A percentile compares a stretch with the other conserved stretches of the same genome.
Evolutionary conservation across 2,113 vertebrate species (phyloP).

Genomic region (Recurvirostra avosetta): DNA sequence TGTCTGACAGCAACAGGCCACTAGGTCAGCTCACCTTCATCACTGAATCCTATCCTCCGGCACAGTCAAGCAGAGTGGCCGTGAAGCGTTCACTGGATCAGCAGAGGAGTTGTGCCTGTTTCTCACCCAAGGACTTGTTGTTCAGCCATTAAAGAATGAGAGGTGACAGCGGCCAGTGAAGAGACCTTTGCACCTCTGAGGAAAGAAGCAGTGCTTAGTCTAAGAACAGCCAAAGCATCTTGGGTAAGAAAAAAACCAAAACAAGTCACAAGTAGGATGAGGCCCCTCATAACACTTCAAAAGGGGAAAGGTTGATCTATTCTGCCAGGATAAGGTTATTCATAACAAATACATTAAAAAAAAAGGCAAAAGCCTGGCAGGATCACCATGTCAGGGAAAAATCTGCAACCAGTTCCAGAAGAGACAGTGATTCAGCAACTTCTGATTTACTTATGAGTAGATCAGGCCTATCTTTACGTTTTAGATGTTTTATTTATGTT

Average conservation of each 20-base stretch:
- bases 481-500: background rate
- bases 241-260: background rate
- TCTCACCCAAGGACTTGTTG: background rate
- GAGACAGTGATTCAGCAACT: background rate
- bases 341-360: background rate
- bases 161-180: background rate
- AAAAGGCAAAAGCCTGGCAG: background rate
- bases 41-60: background rate
- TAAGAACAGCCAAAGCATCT: background rate
- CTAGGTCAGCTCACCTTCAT: background rate
- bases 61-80: rapidly evolving
- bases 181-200: background rate
- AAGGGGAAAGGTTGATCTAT: background rate
- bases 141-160: background rate
- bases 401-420: background rate
- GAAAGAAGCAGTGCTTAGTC: background rate
- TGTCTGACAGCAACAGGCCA: no score
- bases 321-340: background rate
- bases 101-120: background rate
- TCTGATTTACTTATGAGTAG: background rate
- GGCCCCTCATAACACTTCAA: background rate
- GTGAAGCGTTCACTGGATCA: rapidly evolving
- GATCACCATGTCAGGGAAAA: background rate
- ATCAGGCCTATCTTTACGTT: background rate
- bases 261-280: background rate